Percentiles rank a stretch among this genome's conserved stretches.
Evolutionary conservation across 2,113 vertebrate genomes (phyloP).

Genomic region (Chaenocephalus aceratus): DNA sequence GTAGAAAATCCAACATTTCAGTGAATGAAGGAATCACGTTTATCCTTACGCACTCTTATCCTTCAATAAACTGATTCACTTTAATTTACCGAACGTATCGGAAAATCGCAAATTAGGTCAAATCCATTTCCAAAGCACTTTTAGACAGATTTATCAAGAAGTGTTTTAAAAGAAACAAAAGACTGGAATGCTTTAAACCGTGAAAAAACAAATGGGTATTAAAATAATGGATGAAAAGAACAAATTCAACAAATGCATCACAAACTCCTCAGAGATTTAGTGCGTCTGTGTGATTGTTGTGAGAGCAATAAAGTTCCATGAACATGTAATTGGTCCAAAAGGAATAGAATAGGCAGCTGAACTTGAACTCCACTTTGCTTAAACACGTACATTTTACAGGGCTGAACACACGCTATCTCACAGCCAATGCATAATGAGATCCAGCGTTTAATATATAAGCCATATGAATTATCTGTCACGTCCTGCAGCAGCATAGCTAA

Average conservation of each 20-base stretch:
- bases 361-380: conserved; percentile 5
- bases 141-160: conserved; percentile 44
- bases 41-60: background rate
- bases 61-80: conserved; percentile 33
- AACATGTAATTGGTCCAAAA: no score
- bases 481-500: conserved; percentile 26
- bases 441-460: conserved; percentile 35
- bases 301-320: background rate
- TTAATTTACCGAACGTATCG: conserved; percentile 30
- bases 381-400: background rate
- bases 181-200: background rate
- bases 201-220: conserved; percentile 20
- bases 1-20: background rate
- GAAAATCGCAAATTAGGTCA: conserved; percentile 45
- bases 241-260: conserved; percentile 21
- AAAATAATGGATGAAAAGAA: conserved; percentile 15
- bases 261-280: background rate
- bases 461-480: conserved; percentile 30
- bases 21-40: background rate
- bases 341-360: background rate
- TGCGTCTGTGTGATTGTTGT: background rate
- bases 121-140: conserved; percentile 36
- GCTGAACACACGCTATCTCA: background rate
- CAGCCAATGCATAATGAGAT: background rate
- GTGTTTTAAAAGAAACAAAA: conserved; percentile 50